phyloP scores from a whole-genome alignment of 2,113 vertebrate species.

The Pygoscelis antarcticus region DNA sequence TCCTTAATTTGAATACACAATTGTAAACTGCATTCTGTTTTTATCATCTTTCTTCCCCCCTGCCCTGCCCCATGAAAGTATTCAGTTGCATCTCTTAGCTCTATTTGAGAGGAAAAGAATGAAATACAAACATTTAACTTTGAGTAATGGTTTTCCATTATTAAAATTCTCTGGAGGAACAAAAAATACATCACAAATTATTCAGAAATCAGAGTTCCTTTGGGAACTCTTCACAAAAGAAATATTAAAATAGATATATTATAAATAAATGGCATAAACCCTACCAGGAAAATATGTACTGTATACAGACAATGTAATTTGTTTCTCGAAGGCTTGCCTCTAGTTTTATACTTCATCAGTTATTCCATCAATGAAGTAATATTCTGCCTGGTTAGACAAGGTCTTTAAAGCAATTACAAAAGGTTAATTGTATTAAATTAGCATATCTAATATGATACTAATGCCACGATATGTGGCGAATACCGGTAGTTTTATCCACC shows the following conservation, averaged over 20 bases:
- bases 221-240: neutral
- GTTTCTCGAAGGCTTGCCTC: neutral
- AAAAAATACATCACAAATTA: neutral
- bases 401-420: slow-evolving; percentile 67
- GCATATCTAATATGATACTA: slow-evolving; percentile 26
- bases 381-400: slow-evolving; percentile 27
- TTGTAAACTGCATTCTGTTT: neutral
- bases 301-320: neutral
- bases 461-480: neutral
- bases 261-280: neutral
- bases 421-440: slow-evolving; percentile 67
- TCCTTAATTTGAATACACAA: slow-evolving; percentile 41
- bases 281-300: neutral
- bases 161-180: neutral
- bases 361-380: slow-evolving; percentile 27
- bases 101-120: slow-evolving; percentile 4
- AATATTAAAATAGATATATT: neutral
- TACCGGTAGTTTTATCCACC: neutral
- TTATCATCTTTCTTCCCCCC: neutral
- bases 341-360: slow-evolving; percentile 3
- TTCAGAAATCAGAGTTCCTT: neutral
- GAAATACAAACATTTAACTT: slow-evolving; percentile 26
- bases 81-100: neutral
- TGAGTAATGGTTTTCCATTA: slow-evolving; percentile 7
- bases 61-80: neutral